Percentiles rank a stretch among this genome's conserved stretches.
Evolutionary conservation across 1,140 invertebrate genomes (phyloP).

Genomic region (Caenorhabditis brenneri): DNA sequence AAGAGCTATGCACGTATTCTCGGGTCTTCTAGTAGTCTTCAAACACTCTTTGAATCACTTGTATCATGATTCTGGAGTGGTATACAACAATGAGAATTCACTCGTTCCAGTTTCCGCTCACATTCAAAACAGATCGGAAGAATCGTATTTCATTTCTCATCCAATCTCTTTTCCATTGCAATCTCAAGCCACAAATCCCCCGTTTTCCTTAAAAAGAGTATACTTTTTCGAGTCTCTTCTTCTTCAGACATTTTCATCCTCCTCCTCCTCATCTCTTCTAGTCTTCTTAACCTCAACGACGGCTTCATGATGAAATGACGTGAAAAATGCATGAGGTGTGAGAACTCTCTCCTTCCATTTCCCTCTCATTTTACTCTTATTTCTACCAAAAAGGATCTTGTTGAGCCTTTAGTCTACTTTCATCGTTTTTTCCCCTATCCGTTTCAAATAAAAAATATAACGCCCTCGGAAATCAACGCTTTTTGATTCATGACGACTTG

Average conservation of each 20-base stretch:
- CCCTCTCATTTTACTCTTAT: not conserved
- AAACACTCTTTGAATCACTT: not conserved
- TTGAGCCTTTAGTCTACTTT: not conserved
- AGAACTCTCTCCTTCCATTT: not conserved
- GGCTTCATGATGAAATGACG: constrained; percentile 34
- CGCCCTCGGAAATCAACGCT: not conserved
- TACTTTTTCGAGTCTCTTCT: not conserved
- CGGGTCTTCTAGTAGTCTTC: not conserved
- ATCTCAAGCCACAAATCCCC: not conserved
- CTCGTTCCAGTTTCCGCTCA: not conserved
- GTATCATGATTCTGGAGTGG: constrained; percentile 4
- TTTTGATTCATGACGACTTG: not conserved
- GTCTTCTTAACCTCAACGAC: not conserved
- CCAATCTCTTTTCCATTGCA: not conserved
- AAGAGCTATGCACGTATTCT: not conserved
- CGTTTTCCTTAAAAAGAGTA: constrained; percentile 2
- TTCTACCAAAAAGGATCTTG: constrained; percentile 13
- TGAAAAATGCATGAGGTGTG: constrained; percentile 43
- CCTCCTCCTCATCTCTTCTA: not conserved
- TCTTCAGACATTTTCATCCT: not conserved
- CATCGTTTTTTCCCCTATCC: not conserved
- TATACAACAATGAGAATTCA: not conserved
- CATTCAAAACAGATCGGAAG: not conserved
- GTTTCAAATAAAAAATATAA: too few relatives aligned
- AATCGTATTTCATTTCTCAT: constrained; percentile 33